Evolutionary conservation across 2,113 vertebrate species (phyloP), one percentile per base, ranked within the genome.

Genomic region (Zeus faber): DNA sequence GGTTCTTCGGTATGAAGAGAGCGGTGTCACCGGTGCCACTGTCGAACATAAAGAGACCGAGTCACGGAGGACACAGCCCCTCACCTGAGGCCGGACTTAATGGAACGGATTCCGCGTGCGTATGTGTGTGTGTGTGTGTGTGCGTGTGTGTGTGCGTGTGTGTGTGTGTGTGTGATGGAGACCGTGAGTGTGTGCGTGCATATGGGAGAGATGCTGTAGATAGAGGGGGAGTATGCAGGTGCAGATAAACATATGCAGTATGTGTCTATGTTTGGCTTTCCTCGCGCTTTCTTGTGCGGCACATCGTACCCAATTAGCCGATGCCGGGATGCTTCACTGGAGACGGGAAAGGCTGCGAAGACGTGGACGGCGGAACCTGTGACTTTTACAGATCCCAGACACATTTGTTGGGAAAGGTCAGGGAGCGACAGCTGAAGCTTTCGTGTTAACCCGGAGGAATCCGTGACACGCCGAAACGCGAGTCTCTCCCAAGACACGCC

Each of bases 401-500:
- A 46, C 49, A 5, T 29, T 41, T 18, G 43, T 33, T 51, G 24
- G 16, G 8, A 58, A 65, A 69, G 31, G n/a, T 45, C 61, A 54
- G 9, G n/a, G 21, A 16, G 39, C 21, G 45, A 35, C 44, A 63
- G 13, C 6, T n/a, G 35, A 27, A 47, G 44, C 37, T 54, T 54
- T 65, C 50, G 45, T 70, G 48, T 68, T n/a, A 55, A 78, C 33
- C 48, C 41, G 60, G 37, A 40, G 54, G 26, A 67, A 73, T 58
- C 22, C 48, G 8, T 37, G 33, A 54, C 35, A 40, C 51, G 62
- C 50, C 5, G 2, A 33, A 6, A 9, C 27, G 3, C 44, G 26
- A 29, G 31, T 26, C 55, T 67, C 51, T 66, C 39, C 55, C 18
- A 29, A 21, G 61, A 27, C 22, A 69, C 58, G 69, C 49, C 61